These are phyloP conservation scores for Brachyhypopomus gauderio DNA, from an alignment of 2,113 vertebrate species.

Conservation along the genomic window DNA sequence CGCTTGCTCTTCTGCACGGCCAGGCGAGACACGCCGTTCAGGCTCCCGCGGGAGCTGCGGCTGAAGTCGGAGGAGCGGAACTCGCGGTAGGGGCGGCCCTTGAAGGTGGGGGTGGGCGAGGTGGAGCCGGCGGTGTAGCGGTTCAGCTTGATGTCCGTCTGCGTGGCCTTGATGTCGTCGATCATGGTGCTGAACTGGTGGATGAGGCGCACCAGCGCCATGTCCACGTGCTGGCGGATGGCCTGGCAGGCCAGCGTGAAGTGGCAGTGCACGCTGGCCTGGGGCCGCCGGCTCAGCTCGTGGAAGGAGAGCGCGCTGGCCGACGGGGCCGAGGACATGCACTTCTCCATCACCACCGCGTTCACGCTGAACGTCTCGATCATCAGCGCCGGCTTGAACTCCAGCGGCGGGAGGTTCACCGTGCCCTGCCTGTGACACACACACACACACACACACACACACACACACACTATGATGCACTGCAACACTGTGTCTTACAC, in stretches of 20 bases:
- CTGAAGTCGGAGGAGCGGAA: conserved; percentile 96
- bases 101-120: conserved; percentile 94
- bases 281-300: conserved; percentile 91
- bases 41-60: conserved; percentile 92
- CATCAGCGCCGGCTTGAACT: conserved; percentile 95
- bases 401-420: conserved; percentile 88
- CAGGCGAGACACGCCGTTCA: conserved; percentile 84
- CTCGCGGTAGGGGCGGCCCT: conserved; percentile 88
- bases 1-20: conserved; percentile 87
- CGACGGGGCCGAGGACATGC: conserved; percentile 75
- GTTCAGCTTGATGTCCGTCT: conserved; percentile 97
- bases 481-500: too few species aligned
- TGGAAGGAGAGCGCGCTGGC: conserved; percentile 86
- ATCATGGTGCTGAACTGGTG: conserved; percentile 99
- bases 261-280: conserved; percentile 95
- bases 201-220: conserved; percentile 96
- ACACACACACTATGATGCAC: background rate
- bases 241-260: conserved; percentile 96
- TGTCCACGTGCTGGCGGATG: conserved; percentile 97
- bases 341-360: conserved; percentile 94
- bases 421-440: conserved; percentile 81
- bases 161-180: conserved; percentile 96
- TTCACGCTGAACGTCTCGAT: conserved; percentile 97
- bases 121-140: conserved; percentile 95
- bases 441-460: background rate